These are phyloP conservation scores for Etheostoma spectabile DNA, from an alignment of 2,113 vertebrate species.

Conservation along the genomic window DNA sequence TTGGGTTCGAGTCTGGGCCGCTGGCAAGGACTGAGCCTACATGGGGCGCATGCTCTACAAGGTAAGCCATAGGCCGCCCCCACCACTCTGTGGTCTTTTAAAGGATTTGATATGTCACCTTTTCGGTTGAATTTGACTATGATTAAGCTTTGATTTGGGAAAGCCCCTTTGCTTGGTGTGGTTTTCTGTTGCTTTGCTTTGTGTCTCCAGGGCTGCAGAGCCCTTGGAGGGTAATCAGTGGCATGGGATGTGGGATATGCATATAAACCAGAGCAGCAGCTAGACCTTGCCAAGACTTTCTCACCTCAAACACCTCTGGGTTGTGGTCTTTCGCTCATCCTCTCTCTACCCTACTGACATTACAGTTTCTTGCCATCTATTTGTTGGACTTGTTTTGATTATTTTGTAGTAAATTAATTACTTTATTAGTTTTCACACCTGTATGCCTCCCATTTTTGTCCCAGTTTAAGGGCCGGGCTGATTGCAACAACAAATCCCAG, in stretches of 20 bases:
- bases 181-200: too few species aligned
- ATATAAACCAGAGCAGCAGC: neutral
- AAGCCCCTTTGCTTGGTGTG: neutral
- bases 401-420: neutral
- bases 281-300: neutral
- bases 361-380: neutral
- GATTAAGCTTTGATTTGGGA: constrained; percentile 24
- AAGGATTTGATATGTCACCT: neutral
- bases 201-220: neutral
- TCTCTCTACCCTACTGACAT: neutral
- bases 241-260: neutral
- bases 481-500: constrained; percentile 6
- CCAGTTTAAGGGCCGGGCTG: neutral
- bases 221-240: neutral
- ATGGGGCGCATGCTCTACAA: too few species aligned
- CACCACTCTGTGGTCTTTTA: neutral
- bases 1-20: too few species aligned
- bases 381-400: neutral
- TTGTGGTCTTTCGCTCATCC: neutral
- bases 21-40: too few species aligned
- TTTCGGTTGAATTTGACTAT: constrained; percentile 1
- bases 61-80: too few species aligned
- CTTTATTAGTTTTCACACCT: neutral
- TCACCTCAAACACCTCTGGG: neutral
- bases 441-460: neutral